Conservation (phyloP, 2,797 vertebrate species). For the Notamacropus eugenii region DNA sequence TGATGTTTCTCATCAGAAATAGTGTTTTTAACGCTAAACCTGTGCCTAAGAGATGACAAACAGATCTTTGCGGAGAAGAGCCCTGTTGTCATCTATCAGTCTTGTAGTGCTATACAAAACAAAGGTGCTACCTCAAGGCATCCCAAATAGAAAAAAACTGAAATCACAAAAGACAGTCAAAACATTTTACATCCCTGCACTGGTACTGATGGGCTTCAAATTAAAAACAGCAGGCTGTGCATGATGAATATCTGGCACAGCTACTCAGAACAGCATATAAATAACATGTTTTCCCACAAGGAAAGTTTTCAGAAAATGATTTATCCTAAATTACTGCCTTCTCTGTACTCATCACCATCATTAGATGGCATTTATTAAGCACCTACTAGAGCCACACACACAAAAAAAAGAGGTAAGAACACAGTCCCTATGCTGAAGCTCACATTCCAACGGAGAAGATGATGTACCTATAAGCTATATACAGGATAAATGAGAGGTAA, state of each 20-base stretch:
- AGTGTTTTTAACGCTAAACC: neutral
- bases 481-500: neutral
- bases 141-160: conserved; percentile 26
- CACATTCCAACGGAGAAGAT: neutral
- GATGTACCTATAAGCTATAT: neutral
- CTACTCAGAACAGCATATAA: neutral
- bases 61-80: neutral
- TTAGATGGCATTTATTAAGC: neutral
- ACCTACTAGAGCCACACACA: neutral
- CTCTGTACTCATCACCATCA: neutral
- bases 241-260: conserved; percentile 7
- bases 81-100: conserved; percentile 16
- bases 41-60: conserved; percentile 12
- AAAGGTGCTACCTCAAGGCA: conserved; percentile 15
- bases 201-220: conserved; percentile 26
- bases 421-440: neutral
- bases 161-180: conserved; percentile 2
- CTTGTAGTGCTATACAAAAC: conserved; percentile 39
- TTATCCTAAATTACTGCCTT: neutral
- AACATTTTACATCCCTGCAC: conserved; percentile 28
- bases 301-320: conserved; percentile 24
- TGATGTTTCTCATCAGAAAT: neutral
- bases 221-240: conserved; percentile 42
- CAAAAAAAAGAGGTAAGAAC: neutral
- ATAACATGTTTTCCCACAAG: conserved; percentile 35